A percentile compares a stretch with the other conserved stretches of the same genome.
Evolutionary conservation across 2,888 invertebrate species (phyloP).

Genomic region (Rhamphomyia laevipes): DNA sequence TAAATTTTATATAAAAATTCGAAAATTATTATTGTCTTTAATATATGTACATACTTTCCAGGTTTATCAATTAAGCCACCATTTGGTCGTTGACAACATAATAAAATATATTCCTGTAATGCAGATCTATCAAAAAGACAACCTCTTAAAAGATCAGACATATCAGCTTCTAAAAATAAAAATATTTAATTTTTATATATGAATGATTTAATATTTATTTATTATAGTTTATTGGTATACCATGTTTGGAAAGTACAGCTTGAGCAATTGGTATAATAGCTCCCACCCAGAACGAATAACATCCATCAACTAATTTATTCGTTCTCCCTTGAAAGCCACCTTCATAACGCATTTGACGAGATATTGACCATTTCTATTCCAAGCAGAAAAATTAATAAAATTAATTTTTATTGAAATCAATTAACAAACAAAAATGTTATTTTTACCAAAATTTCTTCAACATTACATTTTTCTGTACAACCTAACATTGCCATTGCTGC

Average conservation of each 20-base stretch:
- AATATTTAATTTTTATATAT: background rate
- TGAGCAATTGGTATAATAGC: constrained; percentile 82
- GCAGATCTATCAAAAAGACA: constrained; percentile 69
- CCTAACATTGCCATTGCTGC: constrained; percentile 78
- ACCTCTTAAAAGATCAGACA: constrained; percentile 20
- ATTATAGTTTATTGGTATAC: constrained; percentile 19
- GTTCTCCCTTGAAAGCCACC: constrained; percentile 97
- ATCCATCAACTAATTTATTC: constrained; percentile 96
- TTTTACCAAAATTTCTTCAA: constrained; percentile 55
- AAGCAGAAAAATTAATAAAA: constrained; percentile 20
- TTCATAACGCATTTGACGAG: constrained; percentile 85
- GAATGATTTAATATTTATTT: background rate
- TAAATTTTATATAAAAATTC: background rate
- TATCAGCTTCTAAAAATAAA: constrained; percentile 4
- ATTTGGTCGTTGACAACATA: constrained; percentile 76
- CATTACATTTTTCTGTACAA: constrained; percentile 60
- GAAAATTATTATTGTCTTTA: background rate
- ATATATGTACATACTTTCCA: constrained; percentile 56
- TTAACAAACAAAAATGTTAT: background rate
- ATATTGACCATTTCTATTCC: constrained; percentile 76
- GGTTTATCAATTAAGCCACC: constrained; percentile 97
- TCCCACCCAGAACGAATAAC: constrained; percentile 99
- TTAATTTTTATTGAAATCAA: background rate
- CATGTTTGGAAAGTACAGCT: constrained; percentile 49
- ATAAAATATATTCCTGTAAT: constrained; percentile 86